phyloP scores from a whole-genome alignment of 2,797 vertebrate species.

The Gouania willdenowi region DNA sequence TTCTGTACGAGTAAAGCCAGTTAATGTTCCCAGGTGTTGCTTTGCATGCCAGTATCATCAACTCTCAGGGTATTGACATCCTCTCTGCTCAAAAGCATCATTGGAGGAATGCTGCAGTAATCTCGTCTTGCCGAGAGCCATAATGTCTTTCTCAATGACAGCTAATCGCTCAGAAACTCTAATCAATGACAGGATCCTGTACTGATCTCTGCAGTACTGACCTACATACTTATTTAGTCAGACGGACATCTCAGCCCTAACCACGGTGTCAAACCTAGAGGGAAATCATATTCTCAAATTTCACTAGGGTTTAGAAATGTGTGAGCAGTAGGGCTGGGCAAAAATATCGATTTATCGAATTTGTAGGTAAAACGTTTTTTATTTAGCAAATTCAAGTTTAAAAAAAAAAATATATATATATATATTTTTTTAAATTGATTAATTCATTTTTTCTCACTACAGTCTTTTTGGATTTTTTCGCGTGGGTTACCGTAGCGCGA shows the following conservation, averaged over 20 bases:
- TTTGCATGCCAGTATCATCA: neutral
- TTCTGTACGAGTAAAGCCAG: no score
- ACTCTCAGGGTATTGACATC: neutral
- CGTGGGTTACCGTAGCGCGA: no score
- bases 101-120: conserved; percentile 28
- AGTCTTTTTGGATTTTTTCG: no score
- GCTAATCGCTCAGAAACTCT: neutral
- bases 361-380: no score
- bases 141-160: neutral
- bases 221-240: conserved; percentile 3
- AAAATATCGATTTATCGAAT: no score
- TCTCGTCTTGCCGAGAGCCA: conserved; percentile 3
- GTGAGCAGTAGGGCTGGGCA: no score
- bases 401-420: no score
- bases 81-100: neutral
- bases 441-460: no score
- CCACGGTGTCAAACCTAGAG: neutral
- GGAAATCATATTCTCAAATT: no score
- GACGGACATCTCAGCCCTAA: neutral
- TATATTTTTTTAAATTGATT: no score
- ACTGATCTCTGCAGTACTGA: neutral
- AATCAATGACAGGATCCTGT: neutral
- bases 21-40: neutral
- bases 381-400: no score
- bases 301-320: no score